Conservation (phyloP, 2,113 vertebrate genomes). For the Lophius piscatorius region DNA sequence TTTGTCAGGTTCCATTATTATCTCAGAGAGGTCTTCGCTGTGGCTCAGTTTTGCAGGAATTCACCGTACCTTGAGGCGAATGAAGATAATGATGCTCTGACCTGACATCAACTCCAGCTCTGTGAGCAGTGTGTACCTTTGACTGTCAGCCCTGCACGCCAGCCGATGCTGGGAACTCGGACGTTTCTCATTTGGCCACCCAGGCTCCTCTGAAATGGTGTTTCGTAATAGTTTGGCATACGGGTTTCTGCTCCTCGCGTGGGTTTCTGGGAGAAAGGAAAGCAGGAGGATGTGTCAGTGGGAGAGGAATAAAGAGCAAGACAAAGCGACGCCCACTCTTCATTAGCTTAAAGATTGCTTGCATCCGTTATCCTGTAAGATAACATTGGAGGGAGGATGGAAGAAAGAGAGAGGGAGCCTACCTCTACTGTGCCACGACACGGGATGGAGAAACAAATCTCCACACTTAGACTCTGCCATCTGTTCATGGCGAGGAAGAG, state of each 20-base stretch:
- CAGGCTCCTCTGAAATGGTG: conserved; percentile 44
- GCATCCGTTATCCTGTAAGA: conserved; percentile 51
- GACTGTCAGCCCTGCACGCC: conserved; percentile 17
- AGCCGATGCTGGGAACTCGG: neutral
- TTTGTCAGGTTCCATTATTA: too few species aligned
- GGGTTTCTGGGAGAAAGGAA: conserved; percentile 60
- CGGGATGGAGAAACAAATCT: conserved; percentile 65
- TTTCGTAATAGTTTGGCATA: conserved; percentile 64
- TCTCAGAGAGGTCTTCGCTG: too few species aligned
- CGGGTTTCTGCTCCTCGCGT: conserved; percentile 57
- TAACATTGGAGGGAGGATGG: conserved; percentile 48
- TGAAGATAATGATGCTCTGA: too few species aligned
- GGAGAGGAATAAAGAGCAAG: conserved; percentile 58
- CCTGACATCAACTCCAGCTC: conserved; percentile 15
- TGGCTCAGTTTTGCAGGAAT: too few species aligned
- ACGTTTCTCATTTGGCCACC: too few species aligned
- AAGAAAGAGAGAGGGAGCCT: conserved; percentile 28
- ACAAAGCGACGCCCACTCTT: conserved; percentile 68
- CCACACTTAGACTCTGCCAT: conserved; percentile 67
- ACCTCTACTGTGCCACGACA: conserved; percentile 46
- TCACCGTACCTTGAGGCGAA: too few species aligned
- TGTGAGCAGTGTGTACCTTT: too few species aligned
- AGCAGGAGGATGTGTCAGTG: conserved; percentile 57
- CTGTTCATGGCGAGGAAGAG: conserved; percentile 64
- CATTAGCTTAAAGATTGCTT: conserved; percentile 65